These are phyloP conservation scores for Lates japonicus DNA, from an alignment of 2,797 vertebrate genomes.

Conservation along the genomic window DNA sequence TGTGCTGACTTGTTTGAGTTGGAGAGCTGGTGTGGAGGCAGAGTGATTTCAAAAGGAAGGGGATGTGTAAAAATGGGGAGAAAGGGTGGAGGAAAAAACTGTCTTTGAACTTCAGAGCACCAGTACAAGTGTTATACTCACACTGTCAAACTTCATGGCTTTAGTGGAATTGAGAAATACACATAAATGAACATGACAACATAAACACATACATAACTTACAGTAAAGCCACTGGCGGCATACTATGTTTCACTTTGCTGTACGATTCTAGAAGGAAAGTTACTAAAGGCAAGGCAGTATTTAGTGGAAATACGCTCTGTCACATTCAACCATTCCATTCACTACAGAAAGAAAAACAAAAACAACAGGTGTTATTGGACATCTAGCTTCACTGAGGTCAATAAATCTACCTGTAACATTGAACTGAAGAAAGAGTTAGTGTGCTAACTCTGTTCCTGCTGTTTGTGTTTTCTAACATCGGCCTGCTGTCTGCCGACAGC, in stretches of 20 bases:
- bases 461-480: too few relatives aligned
- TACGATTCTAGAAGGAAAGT: constrained; percentile 15
- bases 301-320: constrained; percentile 2
- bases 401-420: constrained; percentile 35
- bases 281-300: neutral
- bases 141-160: constrained; percentile 39
- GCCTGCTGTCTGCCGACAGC: too few relatives aligned
- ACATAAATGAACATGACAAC: neutral
- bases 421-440: neutral
- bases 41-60: constrained; percentile 61
- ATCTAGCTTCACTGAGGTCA: constrained; percentile 14
- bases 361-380: constrained; percentile 22
- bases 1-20: constrained; percentile 75
- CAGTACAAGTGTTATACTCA: constrained; percentile 32
- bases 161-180: constrained; percentile 36
- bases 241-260: constrained; percentile 22
- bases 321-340: constrained; percentile 8
- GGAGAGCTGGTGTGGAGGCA: constrained; percentile 55
- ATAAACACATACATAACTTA: constrained; percentile 15
- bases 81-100: constrained; percentile 55
- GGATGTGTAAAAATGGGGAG: constrained; percentile 71
- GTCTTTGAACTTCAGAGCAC: constrained; percentile 61
- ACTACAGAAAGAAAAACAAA: constrained; percentile 36
- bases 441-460: too few relatives aligned
- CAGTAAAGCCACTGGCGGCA: constrained; percentile 24